Evolutionary conservation across 2,797 vertebrate species (phyloP).

Genomic region (Menidia menidia): DNA sequence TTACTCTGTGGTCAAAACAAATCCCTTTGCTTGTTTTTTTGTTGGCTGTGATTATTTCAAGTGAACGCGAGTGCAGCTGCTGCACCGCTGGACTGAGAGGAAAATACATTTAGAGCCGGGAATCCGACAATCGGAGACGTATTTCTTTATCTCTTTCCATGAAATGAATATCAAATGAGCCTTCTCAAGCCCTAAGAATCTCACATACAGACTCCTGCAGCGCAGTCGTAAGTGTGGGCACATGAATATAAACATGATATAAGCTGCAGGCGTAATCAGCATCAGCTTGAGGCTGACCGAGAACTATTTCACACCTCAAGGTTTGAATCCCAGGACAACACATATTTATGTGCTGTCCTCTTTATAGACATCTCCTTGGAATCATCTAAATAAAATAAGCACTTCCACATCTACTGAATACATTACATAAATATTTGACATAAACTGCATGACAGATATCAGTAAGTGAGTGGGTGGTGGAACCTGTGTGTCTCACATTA

Average conservation of each 20-base stretch:
- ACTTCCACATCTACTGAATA: conserved; percentile 46
- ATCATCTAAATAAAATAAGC: conserved; percentile 74
- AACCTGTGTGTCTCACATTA: background rate
- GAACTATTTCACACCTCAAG: conserved; percentile 76
- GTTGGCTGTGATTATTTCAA: conserved; percentile 13
- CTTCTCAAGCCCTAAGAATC: conserved; percentile 40
- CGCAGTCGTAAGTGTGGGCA: conserved; percentile 49
- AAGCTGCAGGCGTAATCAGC: conserved; percentile 53
- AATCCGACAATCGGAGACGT: conserved; percentile 45
- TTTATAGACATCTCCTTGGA: conserved; percentile 67
- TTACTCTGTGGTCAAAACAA: conserved; percentile 10
- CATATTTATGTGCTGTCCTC: conserved; percentile 61
- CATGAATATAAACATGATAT: conserved; percentile 70
- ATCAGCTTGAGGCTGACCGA: conserved; percentile 62
- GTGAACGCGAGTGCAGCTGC: conserved; percentile 9
- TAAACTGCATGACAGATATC: conserved; percentile 33
- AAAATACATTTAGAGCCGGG: conserved; percentile 14
- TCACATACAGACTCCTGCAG: conserved; percentile 31
- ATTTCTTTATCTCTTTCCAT: conserved; percentile 34
- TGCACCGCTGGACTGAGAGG: background rate
- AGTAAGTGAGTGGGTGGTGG: background rate
- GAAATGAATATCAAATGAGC: conserved; percentile 51
- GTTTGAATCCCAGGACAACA: conserved; percentile 46
- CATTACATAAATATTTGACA: conserved; percentile 61
- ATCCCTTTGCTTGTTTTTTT: background rate